A percentile compares a stretch with the other conserved stretches of the same genome.
phyloP scores from a whole-genome alignment of 2,888 invertebrate species.

The Agrochola lychnidis region DNA sequence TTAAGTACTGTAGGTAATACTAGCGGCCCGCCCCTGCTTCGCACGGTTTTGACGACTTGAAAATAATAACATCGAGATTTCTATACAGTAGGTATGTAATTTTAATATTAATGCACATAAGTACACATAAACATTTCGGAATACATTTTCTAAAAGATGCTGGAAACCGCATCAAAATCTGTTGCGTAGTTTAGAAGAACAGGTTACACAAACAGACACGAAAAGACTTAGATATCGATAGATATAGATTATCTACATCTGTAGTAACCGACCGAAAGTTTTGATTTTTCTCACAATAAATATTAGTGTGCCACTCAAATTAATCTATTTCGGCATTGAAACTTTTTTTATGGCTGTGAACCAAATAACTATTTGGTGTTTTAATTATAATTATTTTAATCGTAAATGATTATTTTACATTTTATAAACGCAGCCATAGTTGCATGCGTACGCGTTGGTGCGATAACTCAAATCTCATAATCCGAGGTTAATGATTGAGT shows the following conservation, averaged over 20 bases:
- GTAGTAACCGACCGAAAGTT: neutral
- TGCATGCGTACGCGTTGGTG: no score
- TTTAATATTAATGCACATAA: neutral
- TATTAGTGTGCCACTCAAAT: no score
- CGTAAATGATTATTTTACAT: neutral
- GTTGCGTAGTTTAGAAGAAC: neutral
- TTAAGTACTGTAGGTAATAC: constrained; percentile 1
- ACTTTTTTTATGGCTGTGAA: neutral
- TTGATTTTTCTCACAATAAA: neutral
- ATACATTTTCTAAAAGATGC: neutral
- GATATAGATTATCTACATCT: neutral
- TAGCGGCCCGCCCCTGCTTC: neutral
- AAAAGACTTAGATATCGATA: no score
- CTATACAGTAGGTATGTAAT: neutral
- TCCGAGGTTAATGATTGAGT: neutral
- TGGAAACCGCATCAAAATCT: neutral
- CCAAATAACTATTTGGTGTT: neutral
- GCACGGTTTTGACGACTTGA: neutral
- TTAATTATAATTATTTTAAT: neutral
- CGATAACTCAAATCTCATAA: neutral
- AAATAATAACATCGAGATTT: no score
- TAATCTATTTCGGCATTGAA: neutral
- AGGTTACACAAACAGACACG: neutral
- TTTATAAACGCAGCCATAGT: neutral
- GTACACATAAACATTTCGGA: neutral